Conservation (phyloP, 2,888 invertebrate genomes). For the Camponotus fellah region DNA sequence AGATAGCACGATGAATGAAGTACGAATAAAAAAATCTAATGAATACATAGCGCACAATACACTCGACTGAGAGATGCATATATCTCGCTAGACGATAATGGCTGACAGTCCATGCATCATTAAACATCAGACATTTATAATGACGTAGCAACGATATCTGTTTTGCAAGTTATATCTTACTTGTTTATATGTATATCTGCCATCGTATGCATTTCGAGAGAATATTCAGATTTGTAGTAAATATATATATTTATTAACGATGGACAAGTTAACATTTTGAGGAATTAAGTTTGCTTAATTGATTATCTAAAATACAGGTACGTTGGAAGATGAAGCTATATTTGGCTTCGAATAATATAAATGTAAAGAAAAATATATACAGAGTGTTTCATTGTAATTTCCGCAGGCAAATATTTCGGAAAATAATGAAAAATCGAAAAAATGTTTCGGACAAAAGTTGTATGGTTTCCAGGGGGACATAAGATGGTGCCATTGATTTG, state of each 20-base stretch:
- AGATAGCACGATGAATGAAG: constrained; percentile 13
- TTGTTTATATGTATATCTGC: constrained; percentile 77
- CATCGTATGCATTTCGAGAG: constrained; percentile 79
- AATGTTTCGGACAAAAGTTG: no score
- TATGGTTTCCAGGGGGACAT: no score
- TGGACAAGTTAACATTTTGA: background rate
- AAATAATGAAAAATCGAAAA: no score
- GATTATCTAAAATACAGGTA: background rate
- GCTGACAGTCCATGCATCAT: constrained; percentile 27
- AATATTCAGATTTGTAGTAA: constrained; percentile 74
- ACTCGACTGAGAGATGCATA: constrained; percentile 9
- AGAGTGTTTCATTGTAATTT: no score
- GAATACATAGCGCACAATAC: constrained; percentile 5
- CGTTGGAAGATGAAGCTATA: background rate
- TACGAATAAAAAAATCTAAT: constrained; percentile 24
- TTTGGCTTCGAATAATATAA: background rate
- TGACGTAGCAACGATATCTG: constrained; percentile 16
- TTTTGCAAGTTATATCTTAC: constrained; percentile 76
- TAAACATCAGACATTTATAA: constrained; percentile 19
- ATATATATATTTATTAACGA: constrained; percentile 14
- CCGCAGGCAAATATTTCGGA: no score
- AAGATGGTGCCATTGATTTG: no score
- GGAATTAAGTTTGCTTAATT: constrained; percentile 12
- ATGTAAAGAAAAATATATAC: background rate
- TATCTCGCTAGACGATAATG: constrained; percentile 17